Conservation (phyloP, 2,888 invertebrate genomes). For the Penaeus monodon region DNA sequence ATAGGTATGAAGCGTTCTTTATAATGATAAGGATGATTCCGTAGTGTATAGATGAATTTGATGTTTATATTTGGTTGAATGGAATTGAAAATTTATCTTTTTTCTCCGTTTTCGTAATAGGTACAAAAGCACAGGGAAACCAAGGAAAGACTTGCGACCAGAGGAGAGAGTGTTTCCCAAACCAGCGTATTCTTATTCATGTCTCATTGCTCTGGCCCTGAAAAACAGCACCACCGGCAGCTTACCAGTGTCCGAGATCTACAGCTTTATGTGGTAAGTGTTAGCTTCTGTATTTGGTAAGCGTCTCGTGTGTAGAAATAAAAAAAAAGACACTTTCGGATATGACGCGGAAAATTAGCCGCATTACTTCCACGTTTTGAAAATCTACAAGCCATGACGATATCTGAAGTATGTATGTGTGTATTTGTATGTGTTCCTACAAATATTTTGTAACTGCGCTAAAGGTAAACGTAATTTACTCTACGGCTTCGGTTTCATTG, state of each 20-base stretch:
- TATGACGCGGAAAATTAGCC: too few relatives aligned
- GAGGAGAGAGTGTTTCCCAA: slow-evolving; percentile 84
- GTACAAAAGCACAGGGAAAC: slow-evolving; percentile 56
- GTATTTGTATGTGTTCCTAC: too few relatives aligned
- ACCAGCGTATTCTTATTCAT: slow-evolving; percentile 97
- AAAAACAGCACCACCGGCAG: slow-evolving; percentile 96
- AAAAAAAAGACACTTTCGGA: not conserved
- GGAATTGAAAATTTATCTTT: not conserved
- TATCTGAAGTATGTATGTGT: too few relatives aligned
- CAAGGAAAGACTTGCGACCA: slow-evolving; percentile 40
- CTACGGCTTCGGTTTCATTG: too few relatives aligned
- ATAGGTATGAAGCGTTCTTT: slow-evolving; percentile 34
- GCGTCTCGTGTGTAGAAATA: not conserved
- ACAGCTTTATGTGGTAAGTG: slow-evolving; percentile 96
- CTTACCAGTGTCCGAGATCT: slow-evolving; percentile 97
- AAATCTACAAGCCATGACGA: not conserved
- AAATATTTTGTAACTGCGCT: too few relatives aligned
- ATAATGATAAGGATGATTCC: not conserved
- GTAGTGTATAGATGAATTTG: not conserved
- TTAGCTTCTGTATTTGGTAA: slow-evolving; percentile 22
- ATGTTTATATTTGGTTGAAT: not conserved
- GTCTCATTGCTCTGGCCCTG: slow-evolving; percentile 96
- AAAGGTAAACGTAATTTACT: too few relatives aligned
- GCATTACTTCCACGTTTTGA: too few relatives aligned
- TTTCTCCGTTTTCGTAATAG: not conserved